phyloP scores from a whole-genome alignment of 2,797 vertebrate genomes.

The Enteromius unitaeniatus region DNA sequence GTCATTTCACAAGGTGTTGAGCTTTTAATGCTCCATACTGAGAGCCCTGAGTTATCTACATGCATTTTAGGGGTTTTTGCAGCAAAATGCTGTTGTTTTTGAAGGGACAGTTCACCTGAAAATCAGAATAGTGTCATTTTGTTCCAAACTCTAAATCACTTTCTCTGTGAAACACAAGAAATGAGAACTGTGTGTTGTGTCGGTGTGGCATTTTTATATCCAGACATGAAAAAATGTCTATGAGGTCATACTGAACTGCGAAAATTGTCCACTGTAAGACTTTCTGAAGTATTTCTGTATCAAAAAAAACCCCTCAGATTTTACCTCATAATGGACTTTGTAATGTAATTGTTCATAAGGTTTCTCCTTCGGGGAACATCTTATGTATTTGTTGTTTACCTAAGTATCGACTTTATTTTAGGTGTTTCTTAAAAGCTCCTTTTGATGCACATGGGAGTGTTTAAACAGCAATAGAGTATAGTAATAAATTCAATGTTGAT shows the following conservation, averaged over 20 bases:
- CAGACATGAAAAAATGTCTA: background rate
- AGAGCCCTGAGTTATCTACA: background rate
- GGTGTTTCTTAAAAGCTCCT: too few species aligned
- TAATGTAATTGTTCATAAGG: too few species aligned
- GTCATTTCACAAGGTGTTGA: slow-evolving; percentile 1
- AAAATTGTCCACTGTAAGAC: too few species aligned
- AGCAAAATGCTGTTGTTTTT: background rate
- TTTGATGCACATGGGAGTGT: too few species aligned
- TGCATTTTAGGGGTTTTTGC: background rate
- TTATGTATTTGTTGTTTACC: too few species aligned
- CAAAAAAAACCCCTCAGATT: too few species aligned
- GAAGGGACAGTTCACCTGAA: background rate
- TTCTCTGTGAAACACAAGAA: background rate
- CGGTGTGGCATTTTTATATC: background rate
- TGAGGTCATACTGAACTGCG: background rate
- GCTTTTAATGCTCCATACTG: slow-evolving; percentile 5
- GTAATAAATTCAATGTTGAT: too few species aligned
- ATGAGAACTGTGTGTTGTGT: background rate
- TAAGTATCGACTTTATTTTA: too few species aligned
- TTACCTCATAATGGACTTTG: too few species aligned
- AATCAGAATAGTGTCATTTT: background rate
- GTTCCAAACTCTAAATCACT: background rate
- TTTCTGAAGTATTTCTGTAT: too few species aligned
- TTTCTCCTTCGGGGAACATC: too few species aligned
- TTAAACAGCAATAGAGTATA: too few species aligned